Evolutionary conservation across 2,797 vertebrate genomes (phyloP).

Genomic region (Xiphorhynchus erythropygius): DNA sequence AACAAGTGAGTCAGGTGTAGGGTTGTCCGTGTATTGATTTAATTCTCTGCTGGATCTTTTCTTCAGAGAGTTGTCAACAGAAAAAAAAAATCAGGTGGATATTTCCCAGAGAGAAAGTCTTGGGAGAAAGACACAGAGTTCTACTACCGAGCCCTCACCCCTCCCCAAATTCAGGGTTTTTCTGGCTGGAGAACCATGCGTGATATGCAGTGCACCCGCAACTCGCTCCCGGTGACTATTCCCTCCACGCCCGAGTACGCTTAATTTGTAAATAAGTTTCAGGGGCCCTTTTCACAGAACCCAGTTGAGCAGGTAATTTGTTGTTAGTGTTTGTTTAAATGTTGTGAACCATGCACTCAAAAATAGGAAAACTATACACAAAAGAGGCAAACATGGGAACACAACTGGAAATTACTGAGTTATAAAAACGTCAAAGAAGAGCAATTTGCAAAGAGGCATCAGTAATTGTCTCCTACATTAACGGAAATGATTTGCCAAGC

Average conservation of each 20-base stretch:
- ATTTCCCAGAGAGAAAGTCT: background rate
- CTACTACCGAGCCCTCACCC: background rate
- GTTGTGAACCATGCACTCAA: slow-evolving; percentile 68
- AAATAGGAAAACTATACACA: slow-evolving; percentile 67
- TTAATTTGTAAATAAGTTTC: slow-evolving; percentile 61
- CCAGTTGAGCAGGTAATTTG: slow-evolving; percentile 72
- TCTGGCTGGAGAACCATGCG: background rate
- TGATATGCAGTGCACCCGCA: background rate
- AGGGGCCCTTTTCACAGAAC: slow-evolving; percentile 55
- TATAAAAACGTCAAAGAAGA: slow-evolving; percentile 64
- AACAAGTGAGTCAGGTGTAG: background rate
- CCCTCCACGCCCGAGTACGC: background rate
- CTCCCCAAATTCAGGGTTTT: background rate
- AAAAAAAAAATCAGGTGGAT: background rate
- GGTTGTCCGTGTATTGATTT: fast-evolving
- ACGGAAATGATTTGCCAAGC: slow-evolving; percentile 54
- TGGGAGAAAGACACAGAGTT: background rate
- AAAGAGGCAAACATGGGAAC: slow-evolving; percentile 63
- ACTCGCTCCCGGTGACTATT: background rate
- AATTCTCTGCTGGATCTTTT: background rate
- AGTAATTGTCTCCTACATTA: slow-evolving; percentile 53
- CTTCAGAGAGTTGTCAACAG: background rate
- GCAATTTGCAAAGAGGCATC: slow-evolving; percentile 58
- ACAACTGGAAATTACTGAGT: slow-evolving; percentile 63
- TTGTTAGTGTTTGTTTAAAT: slow-evolving; percentile 66